These are phyloP conservation scores for Camptogramma bilineatum DNA, from an alignment of 2,888 invertebrate species.

Conservation along the genomic window DNA sequence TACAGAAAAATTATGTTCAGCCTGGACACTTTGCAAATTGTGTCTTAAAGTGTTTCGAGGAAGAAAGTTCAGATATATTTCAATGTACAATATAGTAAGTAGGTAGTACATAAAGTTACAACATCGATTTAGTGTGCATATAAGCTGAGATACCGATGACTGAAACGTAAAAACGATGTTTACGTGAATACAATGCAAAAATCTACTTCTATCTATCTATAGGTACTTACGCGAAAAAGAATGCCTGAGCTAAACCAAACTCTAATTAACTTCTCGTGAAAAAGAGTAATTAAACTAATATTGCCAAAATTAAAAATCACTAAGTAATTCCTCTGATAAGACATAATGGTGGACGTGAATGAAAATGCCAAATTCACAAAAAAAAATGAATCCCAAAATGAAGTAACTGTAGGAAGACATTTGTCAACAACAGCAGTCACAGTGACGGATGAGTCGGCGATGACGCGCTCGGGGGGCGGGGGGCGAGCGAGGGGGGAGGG, in stretches of 20 bases:
- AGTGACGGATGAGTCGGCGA: constrained; percentile 68
- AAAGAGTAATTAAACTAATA: too few species aligned
- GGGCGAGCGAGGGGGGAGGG: constrained; percentile 24
- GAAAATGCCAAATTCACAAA: constrained; percentile 56
- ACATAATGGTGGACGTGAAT: constrained; percentile 4
- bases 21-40: background rate
- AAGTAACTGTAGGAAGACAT: constrained; percentile 63
- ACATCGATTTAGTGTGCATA: background rate
- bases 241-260: too few species aligned
- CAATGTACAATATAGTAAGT: too few species aligned
- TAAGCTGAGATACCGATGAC: too few species aligned
- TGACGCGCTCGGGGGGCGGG: constrained; percentile 49
- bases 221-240: too few species aligned
- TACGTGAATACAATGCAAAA: too few species aligned
- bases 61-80: too few species aligned
- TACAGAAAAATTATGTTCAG: background rate
- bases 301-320: background rate
- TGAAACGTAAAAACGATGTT: too few species aligned
- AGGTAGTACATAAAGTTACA: background rate
- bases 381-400: constrained; percentile 49
- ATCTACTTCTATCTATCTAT: too few species aligned
- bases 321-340: background rate
- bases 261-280: too few species aligned
- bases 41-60: background rate
- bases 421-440: constrained; percentile 72